Percentiles rank a stretch among this genome's conserved stretches.
phyloP scores from a whole-genome alignment of 2,888 invertebrate genomes.

The Hedychridium roseum region DNA sequence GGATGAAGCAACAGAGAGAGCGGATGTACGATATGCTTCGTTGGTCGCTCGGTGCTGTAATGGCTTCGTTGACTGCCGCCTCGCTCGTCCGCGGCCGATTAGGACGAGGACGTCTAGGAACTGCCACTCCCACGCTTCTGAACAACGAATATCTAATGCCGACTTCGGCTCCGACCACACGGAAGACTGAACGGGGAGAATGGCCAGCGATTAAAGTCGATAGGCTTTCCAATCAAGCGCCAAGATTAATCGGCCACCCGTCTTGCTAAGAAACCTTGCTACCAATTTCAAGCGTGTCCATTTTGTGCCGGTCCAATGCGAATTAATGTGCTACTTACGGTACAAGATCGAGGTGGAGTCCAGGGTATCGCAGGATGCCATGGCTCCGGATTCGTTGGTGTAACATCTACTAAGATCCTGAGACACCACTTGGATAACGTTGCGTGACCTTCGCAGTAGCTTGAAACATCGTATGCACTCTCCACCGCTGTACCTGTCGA shows the following conservation, averaged over 20 bases:
- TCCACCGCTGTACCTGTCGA: constrained; percentile 66
- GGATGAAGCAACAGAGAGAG: too few relatives aligned
- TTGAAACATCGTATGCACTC: constrained; percentile 72
- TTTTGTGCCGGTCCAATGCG: too few relatives aligned
- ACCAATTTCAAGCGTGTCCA: too few relatives aligned
- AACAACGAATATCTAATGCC: constrained; percentile 19
- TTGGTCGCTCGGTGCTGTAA: too few relatives aligned
- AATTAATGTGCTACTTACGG: constrained; percentile 65
- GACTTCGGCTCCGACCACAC: too few relatives aligned
- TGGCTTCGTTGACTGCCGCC: too few relatives aligned
- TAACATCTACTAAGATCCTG: constrained; percentile 71
- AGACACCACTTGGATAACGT: constrained; percentile 70
- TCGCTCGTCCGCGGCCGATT: constrained; percentile 14
- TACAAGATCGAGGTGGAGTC: constrained; percentile 66
- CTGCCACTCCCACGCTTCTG: constrained; percentile 28
- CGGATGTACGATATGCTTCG: too few relatives aligned
- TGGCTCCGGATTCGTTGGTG: constrained; percentile 69
- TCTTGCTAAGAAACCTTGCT: too few relatives aligned
- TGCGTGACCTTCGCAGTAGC: constrained; percentile 68
- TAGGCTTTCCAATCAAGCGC: too few relatives aligned
- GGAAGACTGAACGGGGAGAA: too few relatives aligned
- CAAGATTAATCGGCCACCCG: too few relatives aligned
- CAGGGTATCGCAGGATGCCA: constrained; percentile 66
- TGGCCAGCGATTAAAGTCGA: too few relatives aligned
- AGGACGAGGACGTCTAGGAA: constrained; percentile 17